These are phyloP conservation scores for Gymnarchus niloticus DNA, from an alignment of 2,113 vertebrate species.

Conservation along the genomic window DNA sequence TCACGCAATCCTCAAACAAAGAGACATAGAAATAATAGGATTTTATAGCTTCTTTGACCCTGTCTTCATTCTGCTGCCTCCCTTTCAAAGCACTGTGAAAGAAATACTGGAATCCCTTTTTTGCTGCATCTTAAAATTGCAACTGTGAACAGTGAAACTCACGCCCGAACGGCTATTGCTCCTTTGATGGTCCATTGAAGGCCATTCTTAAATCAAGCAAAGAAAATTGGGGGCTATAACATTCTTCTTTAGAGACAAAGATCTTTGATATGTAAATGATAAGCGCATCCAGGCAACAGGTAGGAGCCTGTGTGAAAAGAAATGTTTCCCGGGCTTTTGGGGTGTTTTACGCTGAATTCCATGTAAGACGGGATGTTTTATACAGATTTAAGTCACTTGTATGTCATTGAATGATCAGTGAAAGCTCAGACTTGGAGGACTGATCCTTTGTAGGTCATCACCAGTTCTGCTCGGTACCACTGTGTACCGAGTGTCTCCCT, in stretches of 20 bases:
- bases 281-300: not conserved
- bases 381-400: not conserved
- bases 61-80: not conserved
- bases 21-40: constrained; percentile 11
- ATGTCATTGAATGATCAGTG: not conserved
- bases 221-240: not conserved
- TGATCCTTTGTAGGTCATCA: not conserved
- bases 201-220: not conserved
- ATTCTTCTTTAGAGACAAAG: not conserved
- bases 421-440: not conserved
- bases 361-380: not conserved
- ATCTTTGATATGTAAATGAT: constrained; percentile 14
- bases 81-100: not conserved
- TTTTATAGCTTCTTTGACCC: constrained; percentile 15
- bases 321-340: not conserved
- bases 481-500: not conserved
- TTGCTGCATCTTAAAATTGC: not conserved
- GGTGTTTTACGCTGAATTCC: not conserved
- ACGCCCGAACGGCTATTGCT: not conserved
- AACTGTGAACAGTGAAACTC: not conserved
- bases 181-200: constrained; percentile 12
- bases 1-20: constrained; percentile 16
- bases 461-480: not conserved
- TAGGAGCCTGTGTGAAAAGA: not conserved
- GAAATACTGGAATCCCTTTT: constrained; percentile 2